Evolutionary conservation across 2,888 invertebrate species (phyloP).

Genomic region (Elysia crispata): DNA sequence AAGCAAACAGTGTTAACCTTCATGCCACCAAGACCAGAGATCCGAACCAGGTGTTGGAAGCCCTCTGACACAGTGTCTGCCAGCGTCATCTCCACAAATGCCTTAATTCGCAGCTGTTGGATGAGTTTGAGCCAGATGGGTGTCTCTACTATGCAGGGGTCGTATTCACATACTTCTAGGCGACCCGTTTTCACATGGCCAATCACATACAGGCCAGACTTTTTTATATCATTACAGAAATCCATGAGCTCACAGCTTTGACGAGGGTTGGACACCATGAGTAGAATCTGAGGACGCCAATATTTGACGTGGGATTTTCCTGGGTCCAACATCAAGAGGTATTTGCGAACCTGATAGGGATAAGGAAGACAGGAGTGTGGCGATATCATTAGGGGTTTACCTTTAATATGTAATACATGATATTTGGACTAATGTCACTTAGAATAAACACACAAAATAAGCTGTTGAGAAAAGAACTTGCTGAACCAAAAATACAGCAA

Average conservation of each 20-base stretch:
- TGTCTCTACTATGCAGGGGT: conserved; percentile 87
- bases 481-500: no score
- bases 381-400: no score
- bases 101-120: conserved; percentile 92
- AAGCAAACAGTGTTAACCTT: conserved; percentile 96
- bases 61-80: conserved; percentile 91
- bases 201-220: conserved; percentile 89
- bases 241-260: conserved; percentile 94
- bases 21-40: conserved; percentile 98
- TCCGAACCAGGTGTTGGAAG: conserved; percentile 91
- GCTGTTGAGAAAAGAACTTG: no score
- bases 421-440: no score
- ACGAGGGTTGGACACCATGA: conserved; percentile 93
- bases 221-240: conserved; percentile 98
- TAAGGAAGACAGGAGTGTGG: no score
- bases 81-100: conserved; percentile 95
- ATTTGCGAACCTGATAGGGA: conserved; percentile 86
- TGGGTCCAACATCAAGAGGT: conserved; percentile 94
- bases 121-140: conserved; percentile 91
- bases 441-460: no score
- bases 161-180: conserved; percentile 79
- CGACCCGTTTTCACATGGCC: conserved; percentile 87
- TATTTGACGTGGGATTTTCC: conserved; percentile 99
- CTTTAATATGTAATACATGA: no score
- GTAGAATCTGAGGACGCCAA: conserved; percentile 97